Evolutionary conservation across 2,113 vertebrate species (phyloP).

Genomic region (Leptosomus discolor): DNA sequence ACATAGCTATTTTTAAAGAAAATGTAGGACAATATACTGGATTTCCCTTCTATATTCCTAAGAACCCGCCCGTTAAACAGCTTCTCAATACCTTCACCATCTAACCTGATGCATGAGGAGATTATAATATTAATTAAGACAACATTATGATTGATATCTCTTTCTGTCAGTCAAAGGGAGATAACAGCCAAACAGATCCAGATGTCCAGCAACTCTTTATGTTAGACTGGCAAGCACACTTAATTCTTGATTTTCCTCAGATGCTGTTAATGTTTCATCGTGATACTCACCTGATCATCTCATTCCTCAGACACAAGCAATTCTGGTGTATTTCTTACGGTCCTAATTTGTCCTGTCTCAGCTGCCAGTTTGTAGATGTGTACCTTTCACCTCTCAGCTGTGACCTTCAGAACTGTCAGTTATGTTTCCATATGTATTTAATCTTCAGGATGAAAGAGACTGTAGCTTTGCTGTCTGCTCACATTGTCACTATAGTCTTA

Average conservation of each 20-base stretch:
- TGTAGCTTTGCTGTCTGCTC: background rate
- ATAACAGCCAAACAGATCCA: background rate
- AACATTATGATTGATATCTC: background rate
- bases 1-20: background rate
- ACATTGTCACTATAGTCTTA: background rate
- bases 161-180: background rate
- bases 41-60: background rate
- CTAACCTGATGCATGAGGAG: background rate
- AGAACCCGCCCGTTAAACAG: background rate
- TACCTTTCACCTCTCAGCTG: background rate
- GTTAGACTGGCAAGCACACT: background rate
- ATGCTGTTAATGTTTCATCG: rapidly evolving
- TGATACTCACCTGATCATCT: background rate
- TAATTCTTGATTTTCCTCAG: background rate
- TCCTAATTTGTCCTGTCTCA: background rate
- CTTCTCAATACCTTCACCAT: background rate
- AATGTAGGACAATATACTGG: background rate
- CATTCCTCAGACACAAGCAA: background rate
- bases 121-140: background rate
- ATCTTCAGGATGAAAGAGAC: background rate
- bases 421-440: background rate
- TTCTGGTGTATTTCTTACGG: background rate
- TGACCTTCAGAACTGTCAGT: background rate
- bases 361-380: background rate
- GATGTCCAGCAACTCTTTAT: background rate